Conservation (phyloP, 2,113 vertebrate genomes). For the Pygoscelis antarcticus region DNA sequence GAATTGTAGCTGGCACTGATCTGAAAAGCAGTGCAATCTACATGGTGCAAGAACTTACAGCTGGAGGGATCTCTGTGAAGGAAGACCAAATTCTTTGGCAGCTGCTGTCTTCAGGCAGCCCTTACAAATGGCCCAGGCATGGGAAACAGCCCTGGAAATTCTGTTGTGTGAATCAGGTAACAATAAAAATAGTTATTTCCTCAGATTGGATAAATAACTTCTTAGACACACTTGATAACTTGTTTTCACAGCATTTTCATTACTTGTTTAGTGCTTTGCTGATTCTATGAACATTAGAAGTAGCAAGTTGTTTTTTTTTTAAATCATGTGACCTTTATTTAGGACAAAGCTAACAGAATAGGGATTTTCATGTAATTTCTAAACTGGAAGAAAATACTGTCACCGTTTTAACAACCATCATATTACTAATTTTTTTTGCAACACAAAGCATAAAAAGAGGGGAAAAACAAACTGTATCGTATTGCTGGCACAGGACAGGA, state of each 20-base stretch:
- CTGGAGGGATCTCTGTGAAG: neutral
- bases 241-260: constrained; percentile 25
- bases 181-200: constrained; percentile 1
- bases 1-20: neutral
- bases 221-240: constrained; percentile 17
- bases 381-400: neutral
- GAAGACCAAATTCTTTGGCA: neutral
- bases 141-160: neutral
- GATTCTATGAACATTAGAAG: neutral
- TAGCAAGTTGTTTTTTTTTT: neutral
- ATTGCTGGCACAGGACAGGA: neutral
- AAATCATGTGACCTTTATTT: neutral
- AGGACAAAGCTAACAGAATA: neutral
- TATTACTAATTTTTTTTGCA: neutral
- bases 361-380: neutral
- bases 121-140: neutral
- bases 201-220: constrained; percentile 37
- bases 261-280: neutral
- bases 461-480: neutral
- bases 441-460: neutral
- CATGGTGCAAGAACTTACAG: neutral
- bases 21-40: neutral
- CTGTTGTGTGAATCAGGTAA: constrained; percentile 20
- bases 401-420: neutral
- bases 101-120: neutral